phyloP scores from a whole-genome alignment of 2,888 invertebrate genomes.

The Agrochola macilenta region DNA sequence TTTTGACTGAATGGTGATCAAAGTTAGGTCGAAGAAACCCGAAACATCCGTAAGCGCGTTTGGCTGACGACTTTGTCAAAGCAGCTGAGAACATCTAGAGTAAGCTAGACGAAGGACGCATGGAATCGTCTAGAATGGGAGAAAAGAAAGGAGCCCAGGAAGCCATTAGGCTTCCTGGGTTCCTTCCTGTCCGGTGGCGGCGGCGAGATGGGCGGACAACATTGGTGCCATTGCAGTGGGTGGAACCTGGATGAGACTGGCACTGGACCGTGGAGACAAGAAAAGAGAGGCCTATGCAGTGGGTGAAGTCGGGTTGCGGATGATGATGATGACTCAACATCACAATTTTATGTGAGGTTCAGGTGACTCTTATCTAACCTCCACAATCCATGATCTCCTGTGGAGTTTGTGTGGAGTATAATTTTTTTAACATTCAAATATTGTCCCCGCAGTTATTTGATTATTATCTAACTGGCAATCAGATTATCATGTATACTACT shows the following conservation, averaged over 20 bases:
- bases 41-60: neutral
- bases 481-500: neutral
- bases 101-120: too few relatives aligned
- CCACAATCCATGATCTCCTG: neutral
- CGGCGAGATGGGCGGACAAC: too few relatives aligned
- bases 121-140: too few relatives aligned
- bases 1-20: neutral
- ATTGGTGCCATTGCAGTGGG: too few relatives aligned
- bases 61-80: neutral
- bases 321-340: too few relatives aligned
- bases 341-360: neutral
- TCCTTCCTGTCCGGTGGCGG: too few relatives aligned
- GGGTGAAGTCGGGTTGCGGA: too few relatives aligned
- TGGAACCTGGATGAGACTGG: too few relatives aligned
- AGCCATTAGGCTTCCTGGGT: too few relatives aligned
- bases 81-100: neutral
- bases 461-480: neutral
- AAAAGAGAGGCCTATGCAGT: too few relatives aligned
- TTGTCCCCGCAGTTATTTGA: neutral
- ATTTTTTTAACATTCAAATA: neutral
- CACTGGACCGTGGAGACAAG: too few relatives aligned
- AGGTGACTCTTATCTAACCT: neutral
- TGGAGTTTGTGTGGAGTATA: neutral
- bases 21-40: neutral
- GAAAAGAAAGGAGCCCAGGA: too few relatives aligned